These are phyloP conservation scores for Prionace glauca DNA, from an alignment of 2,797 vertebrate genomes.

Conservation along the genomic window DNA sequence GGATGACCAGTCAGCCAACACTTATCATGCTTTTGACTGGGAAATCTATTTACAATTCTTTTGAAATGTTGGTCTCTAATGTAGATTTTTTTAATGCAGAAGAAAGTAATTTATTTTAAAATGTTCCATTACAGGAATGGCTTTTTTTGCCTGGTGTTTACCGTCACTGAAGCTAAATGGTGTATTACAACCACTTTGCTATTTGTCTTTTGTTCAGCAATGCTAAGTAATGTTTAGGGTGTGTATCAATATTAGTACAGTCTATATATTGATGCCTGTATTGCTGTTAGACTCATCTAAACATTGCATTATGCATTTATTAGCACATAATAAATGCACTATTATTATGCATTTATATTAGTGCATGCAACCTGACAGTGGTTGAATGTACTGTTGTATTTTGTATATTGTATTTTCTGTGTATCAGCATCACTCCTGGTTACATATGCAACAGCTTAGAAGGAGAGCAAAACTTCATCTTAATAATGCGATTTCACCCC, in stretches of 20 bases:
- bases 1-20: background rate
- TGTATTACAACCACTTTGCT: background rate
- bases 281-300: background rate
- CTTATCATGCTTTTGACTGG: background rate
- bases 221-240: background rate
- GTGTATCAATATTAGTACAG: background rate
- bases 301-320: background rate
- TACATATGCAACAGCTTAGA: background rate
- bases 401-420: background rate
- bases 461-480: background rate
- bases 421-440: background rate
- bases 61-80: background rate
- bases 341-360: no score
- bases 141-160: background rate
- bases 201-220: background rate
- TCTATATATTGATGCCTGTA: background rate
- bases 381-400: no score
- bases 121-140: background rate
- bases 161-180: background rate
- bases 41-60: slow-evolving; percentile 16
- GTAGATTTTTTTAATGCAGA: background rate
- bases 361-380: no score
- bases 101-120: slow-evolving; percentile 17
- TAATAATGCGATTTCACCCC: background rate
- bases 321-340: background rate